phyloP scores from a whole-genome alignment of 2,797 vertebrate species.

The Anisognathus igniventris region DNA sequence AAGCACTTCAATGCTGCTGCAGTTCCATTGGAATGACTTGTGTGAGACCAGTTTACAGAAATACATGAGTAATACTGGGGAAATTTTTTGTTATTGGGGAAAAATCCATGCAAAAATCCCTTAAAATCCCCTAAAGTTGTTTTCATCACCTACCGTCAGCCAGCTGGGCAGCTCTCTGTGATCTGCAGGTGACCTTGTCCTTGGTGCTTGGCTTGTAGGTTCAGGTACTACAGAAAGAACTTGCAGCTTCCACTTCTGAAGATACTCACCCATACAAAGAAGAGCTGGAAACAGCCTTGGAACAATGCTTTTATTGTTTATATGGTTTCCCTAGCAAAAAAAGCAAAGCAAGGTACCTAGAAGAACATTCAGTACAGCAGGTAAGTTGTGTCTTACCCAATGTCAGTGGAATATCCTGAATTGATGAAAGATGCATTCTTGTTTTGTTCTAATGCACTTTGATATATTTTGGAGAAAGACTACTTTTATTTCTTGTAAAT shows the following conservation, averaged over 20 bases:
- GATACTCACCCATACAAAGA: constrained; percentile 92
- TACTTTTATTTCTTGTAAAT: neutral
- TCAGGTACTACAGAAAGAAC: constrained; percentile 87
- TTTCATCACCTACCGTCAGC: neutral
- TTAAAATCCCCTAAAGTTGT: neutral
- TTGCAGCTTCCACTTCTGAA: constrained; percentile 76
- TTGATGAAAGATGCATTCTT: neutral
- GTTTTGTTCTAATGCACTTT: neutral
- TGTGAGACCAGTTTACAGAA: neutral
- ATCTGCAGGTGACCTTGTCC: neutral
- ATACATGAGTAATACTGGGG: neutral
- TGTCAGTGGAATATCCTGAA: neutral
- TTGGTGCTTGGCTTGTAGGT: constrained; percentile 73
- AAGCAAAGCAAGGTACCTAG: constrained; percentile 94
- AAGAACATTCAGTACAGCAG: constrained; percentile 94
- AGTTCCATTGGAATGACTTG: neutral
- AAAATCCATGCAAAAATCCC: neutral
- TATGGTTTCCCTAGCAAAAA: constrained; percentile 97
- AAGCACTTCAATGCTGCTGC: neutral
- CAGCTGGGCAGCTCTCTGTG: neutral
- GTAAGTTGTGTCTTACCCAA: constrained; percentile 51
- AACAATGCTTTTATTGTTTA: constrained; percentile 96
- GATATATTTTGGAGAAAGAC: neutral
- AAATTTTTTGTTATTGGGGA: neutral
- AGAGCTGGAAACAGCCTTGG: constrained; percentile 93